These are phyloP conservation scores for Muntiacus reevesi DNA, from an alignment of 2,113 vertebrate species.

Conservation along the genomic window DNA sequence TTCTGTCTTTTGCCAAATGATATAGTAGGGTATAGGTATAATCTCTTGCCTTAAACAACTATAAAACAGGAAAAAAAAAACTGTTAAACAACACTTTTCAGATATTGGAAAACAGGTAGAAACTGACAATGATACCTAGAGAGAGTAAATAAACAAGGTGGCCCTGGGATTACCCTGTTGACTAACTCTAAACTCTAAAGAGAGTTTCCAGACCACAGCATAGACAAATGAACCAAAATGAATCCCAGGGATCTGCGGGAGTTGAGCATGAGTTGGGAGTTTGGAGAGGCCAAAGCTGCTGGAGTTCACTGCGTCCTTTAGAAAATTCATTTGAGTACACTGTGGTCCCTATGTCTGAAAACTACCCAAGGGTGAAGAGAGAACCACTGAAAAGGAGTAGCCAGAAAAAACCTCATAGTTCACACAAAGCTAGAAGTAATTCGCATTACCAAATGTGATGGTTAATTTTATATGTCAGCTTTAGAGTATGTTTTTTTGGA, in stretches of 20 bases:
- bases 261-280: neutral
- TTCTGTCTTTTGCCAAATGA: neutral
- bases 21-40: neutral
- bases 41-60: neutral
- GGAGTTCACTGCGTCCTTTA: neutral
- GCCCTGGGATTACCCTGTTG: neutral
- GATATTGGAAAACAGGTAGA: neutral
- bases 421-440: neutral
- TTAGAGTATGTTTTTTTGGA: neutral
- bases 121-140: neutral
- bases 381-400: neutral
- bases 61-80: neutral
- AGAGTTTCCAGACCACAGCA: neutral
- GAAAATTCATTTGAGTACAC: neutral
- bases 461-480: neutral
- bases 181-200: neutral
- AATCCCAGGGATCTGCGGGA: neutral
- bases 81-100: conserved; percentile 4
- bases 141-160: neutral
- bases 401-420: neutral
- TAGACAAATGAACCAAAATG: neutral
- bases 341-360: neutral
- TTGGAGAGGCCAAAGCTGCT: neutral
- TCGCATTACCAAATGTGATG: neutral
- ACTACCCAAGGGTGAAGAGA: neutral